Base-by-base conservation (phyloP, 2,888 invertebrate genomes). In the Heliconius aoede region DNA sequence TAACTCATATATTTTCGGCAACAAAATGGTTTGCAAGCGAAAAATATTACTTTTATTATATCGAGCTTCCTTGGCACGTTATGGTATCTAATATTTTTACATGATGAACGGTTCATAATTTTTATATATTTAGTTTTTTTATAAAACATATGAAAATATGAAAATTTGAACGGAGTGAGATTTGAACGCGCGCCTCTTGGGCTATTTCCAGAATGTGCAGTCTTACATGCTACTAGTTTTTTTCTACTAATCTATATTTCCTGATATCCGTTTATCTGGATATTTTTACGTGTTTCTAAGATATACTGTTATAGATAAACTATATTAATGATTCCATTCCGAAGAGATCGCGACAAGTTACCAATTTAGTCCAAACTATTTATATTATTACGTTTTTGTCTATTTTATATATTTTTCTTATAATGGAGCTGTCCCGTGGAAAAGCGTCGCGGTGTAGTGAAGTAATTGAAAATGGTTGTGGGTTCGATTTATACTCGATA, bases 241-340 rank as follows among this genome's bases (percentile, higher is more conserved):
- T 13, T n/a, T n/a, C n/a, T n/a, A n/a, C n/a, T n/a, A 72, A 77
- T 74, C 60, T 74, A 77, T 77, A n/a, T 74, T 72, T 68, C 36
- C 67, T 61, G 40, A 65, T 61, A 67, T 72, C 71, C 72, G 72
- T 26, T 72, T 77, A 67, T 74, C 72, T 58, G 74, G 67, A 64
- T 72, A 74, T 77, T 74, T 77, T 73, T 65, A 72, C 72, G 55
- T 21, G 58, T 67, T 67, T 68, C 68, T 46, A 68, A 68, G 74
- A 60, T 69, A 55, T 69, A 55, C 30, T 51, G 55, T 55, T 30
- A 55, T 15, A 24, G 55, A 32, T 55, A 69, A 69, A 55, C 30
- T 30, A 55, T 55, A 69, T 69, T 69, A 69, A 55, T 69, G 69
- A 69, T 30, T n/a, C 11, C 15, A 30, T 30, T 8, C 55, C 55